Percentiles rank a stretch among this genome's conserved stretches.
These are phyloP conservation scores for Proctacanthus coquilletti DNA, from an alignment of 1,140 invertebrate species.

Conservation along the genomic window DNA sequence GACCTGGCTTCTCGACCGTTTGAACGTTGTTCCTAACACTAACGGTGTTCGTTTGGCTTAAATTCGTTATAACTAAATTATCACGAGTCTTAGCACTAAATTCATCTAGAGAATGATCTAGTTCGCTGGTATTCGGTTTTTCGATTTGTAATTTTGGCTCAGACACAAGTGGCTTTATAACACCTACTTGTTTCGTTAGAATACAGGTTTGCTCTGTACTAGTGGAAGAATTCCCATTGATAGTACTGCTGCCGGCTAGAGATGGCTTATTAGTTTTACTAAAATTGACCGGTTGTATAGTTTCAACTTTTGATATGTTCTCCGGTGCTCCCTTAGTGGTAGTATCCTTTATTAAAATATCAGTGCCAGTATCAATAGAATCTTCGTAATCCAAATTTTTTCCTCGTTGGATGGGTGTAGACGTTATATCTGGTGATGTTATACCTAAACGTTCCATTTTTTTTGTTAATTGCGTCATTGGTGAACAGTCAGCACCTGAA, in stretches of 20 bases:
- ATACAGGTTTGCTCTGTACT: constrained; percentile 18
- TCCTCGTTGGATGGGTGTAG: too few species aligned
- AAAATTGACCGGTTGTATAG: constrained; percentile 44
- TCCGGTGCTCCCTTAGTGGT: constrained; percentile 43
- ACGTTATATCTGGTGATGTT: too few species aligned
- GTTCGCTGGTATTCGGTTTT: background rate
- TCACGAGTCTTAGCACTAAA: background rate
- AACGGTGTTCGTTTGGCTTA: background rate
- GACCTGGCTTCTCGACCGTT: constrained; percentile 27
- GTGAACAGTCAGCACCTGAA: constrained; percentile 1
- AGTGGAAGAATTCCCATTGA: constrained; percentile 24
- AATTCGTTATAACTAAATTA: constrained; percentile 2
- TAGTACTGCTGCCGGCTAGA: constrained; percentile 16
- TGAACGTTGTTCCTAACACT: constrained; percentile 13
- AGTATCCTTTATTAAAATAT: too few species aligned
- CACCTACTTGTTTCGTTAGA: constrained; percentile 26
- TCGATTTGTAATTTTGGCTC: constrained; percentile 10
- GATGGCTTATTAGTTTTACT: constrained; percentile 10
- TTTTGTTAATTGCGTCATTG: constrained; percentile 4
- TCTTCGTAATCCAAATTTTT: too few species aligned
- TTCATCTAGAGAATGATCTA: constrained; percentile 3
- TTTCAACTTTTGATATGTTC: constrained; percentile 50
- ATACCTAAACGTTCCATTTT: constrained; percentile 5
- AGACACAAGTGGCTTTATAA: constrained; percentile 18
- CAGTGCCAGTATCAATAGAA: too few species aligned